Evolutionary conservation across 2,888 invertebrate genomes (phyloP).

Genomic region (Vanessa cardui): DNA sequence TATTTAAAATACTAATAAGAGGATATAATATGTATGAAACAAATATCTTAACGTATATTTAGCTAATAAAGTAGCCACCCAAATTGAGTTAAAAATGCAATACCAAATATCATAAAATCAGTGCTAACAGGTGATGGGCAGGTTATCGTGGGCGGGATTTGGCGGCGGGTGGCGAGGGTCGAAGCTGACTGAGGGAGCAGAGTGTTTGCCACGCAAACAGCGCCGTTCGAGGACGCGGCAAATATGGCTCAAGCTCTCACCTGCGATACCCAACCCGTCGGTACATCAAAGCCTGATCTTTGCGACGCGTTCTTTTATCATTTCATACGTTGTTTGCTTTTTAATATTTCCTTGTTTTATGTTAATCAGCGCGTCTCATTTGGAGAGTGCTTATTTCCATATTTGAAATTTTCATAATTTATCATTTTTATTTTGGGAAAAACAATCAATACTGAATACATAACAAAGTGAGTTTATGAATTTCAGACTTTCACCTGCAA

Average conservation of each 20-base stretch:
- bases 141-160: slow-evolving; percentile 38
- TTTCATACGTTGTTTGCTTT: slow-evolving; percentile 15
- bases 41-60: not conserved
- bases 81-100: not conserved
- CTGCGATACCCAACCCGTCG: slow-evolving; percentile 51
- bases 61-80: not conserved
- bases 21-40: not conserved
- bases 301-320: slow-evolving; percentile 54
- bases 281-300: slow-evolving; percentile 47
- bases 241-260: slow-evolving; percentile 69
- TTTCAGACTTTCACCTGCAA: too few species aligned
- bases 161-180: slow-evolving; percentile 26
- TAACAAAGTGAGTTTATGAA: not conserved
- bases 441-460: too few species aligned
- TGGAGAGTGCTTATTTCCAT: too few species aligned
- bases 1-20: not conserved
- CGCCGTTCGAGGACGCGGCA: slow-evolving; percentile 64
- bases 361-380: not conserved
- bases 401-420: too few species aligned
- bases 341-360: not conserved
- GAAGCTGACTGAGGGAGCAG: slow-evolving; percentile 21
- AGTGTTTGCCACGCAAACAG: slow-evolving; percentile 69
- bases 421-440: too few species aligned
- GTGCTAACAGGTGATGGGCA: slow-evolving; percentile 43
- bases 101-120: slow-evolving; percentile 32